Conservation (phyloP, 2,888 invertebrate species). For the Polydrusus tereticollis region DNA sequence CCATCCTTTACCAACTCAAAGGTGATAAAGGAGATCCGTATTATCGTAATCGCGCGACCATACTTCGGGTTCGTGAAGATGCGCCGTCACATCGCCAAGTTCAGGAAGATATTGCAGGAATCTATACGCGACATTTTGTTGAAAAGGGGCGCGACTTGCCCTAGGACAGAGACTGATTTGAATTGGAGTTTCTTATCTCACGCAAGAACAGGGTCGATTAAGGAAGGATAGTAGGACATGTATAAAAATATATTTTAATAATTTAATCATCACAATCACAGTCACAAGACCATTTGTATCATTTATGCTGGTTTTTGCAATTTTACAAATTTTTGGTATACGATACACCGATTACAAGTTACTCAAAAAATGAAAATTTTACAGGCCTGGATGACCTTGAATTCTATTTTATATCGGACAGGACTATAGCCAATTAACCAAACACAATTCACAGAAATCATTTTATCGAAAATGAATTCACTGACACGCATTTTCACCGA, state of each 20-base stretch:
- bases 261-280: no score
- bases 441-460: no score
- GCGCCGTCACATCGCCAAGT: slow-evolving; percentile 45
- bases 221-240: background rate
- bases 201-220: slow-evolving; percentile 22
- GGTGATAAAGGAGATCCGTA: background rate
- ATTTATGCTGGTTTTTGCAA: no score
- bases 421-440: no score
- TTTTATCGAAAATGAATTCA: no score
- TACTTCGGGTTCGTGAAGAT: slow-evolving; percentile 32
- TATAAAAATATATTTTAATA: background rate
- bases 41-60: slow-evolving; percentile 3
- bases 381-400: no score
- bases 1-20: slow-evolving; percentile 2
- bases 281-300: no score
- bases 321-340: no score
- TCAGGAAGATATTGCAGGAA: slow-evolving; percentile 45
- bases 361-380: no score
- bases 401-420: no score
- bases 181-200: slow-evolving; percentile 15
- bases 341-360: no score
- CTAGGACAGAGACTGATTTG: slow-evolving; percentile 15
- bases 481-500: no score
- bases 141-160: slow-evolving; percentile 15
- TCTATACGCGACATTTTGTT: slow-evolving; percentile 18